Evolutionary conservation across 2,888 invertebrate species (phyloP), one percentile per base, ranked within the genome.

Genomic region (Tachina grossa): DNA sequence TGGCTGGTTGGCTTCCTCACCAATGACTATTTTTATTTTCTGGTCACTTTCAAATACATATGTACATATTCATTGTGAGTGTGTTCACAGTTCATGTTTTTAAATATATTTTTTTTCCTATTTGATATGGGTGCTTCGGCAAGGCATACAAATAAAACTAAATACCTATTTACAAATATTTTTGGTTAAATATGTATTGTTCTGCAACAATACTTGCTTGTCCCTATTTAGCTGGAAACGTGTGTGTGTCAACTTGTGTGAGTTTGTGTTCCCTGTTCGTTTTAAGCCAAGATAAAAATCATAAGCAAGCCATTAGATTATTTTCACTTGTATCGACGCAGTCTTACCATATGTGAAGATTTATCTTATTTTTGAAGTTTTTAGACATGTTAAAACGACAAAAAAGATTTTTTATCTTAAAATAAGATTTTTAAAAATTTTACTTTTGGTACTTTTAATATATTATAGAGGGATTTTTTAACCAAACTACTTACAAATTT

Each of bases 271-370:
- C 11, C 53, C 19, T 68, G 47, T 79, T 65, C 53, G 16, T 47
- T 75, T 78, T 55, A 61, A 53, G 59, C 14, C 16, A 49, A 83
- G 83, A 85, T 85, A 83, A 77, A 83, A 83, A 80, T 83, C 83
- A 85, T 80, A 80, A 85, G 76, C 85, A 83, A 85, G 79, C 78
- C 61, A 83, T 85, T 83, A 79, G 79, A 83, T 83, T 76, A 72
- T 83, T 79, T 75, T 72, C 61, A 66, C 49, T 63, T 57, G 10
- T 57, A 79, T 76, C 80, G 71, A 85, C 83, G 72, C 83, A n/a
- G n/a, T n/a, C n/a, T n/a, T n/a, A n/a, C n/a, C n/a, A n/a, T n/a
- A n/a, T n/a, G n/a, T n/a, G n/a, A n/a, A n/a, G n/a, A n/a, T n/a
- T n/a, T n/a, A n/a, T n/a, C n/a, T n/a, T n/a, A n/a, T n/a, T n/a